These are phyloP conservation scores for Anthopleura xanthogrammica DNA, from an alignment of 92 coral and sea anemone genomes.

Conservation along the genomic window DNA sequence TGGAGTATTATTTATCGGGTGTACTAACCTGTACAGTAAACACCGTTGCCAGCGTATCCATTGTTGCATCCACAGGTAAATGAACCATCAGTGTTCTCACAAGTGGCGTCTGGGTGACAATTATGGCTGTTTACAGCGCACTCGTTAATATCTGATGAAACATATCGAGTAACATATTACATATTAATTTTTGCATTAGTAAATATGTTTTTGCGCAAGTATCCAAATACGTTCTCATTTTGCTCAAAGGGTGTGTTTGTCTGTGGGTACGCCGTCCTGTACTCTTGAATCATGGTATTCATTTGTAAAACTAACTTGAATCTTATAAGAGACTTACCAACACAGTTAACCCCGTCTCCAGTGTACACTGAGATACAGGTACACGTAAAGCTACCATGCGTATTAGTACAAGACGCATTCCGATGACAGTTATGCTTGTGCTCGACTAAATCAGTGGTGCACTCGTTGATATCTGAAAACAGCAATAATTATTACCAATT, in stretches of 20 bases:
- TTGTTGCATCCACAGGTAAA: slow-evolving; percentile 69
- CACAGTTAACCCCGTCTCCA: slow-evolving; percentile 74
- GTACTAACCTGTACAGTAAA: slow-evolving; percentile 49
- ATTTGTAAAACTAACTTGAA: no score
- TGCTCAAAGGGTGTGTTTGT: no score
- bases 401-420: slow-evolving; percentile 78
- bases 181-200: neutral
- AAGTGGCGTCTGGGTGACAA: slow-evolving; percentile 70
- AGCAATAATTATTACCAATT: neutral
- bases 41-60: slow-evolving; percentile 73
- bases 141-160: slow-evolving; percentile 66
- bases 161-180: neutral
- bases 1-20: no score
- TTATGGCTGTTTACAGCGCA: slow-evolving; percentile 54
- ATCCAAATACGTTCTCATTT: no score
- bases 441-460: slow-evolving; percentile 36
- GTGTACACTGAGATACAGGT: slow-evolving; percentile 79
- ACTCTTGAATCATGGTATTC: no score
- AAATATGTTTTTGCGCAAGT: neutral
- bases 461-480: slow-evolving; percentile 71
- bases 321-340: slow-evolving; percentile 44
- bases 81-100: slow-evolving; percentile 82
- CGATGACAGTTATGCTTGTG: slow-evolving; percentile 74
- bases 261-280: no score
- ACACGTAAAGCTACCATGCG: slow-evolving; percentile 64